phyloP scores from a whole-genome alignment of 2,797 vertebrate species.

The Micropoecilia bifurca region DNA sequence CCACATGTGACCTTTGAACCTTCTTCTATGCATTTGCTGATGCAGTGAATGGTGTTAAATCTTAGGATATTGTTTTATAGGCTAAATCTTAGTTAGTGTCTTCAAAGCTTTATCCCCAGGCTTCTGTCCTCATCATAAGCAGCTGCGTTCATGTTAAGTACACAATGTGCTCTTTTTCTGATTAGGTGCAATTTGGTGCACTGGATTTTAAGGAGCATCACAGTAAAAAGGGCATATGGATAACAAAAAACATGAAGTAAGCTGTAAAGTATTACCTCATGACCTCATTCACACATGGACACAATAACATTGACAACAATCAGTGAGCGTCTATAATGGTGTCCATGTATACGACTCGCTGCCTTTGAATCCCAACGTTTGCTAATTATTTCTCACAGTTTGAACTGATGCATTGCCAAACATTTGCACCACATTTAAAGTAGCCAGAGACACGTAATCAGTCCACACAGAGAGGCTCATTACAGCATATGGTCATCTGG shows the following conservation, averaged over 20 bases:
- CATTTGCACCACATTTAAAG: constrained; percentile 39
- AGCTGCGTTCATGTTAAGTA: neutral
- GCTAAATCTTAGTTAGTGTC: neutral
- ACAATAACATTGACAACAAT: constrained; percentile 50
- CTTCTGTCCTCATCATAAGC: neutral
- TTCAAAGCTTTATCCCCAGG: neutral
- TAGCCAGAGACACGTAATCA: constrained; percentile 32
- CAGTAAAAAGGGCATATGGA: neutral
- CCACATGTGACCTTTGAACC: neutral
- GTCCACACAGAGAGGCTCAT: constrained; percentile 10
- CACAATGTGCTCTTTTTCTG: neutral
- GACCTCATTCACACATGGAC: constrained; percentile 77
- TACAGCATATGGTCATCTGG: constrained; percentile 9
- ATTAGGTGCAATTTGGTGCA: neutral
- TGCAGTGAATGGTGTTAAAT: neutral
- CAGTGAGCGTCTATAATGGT: constrained; percentile 7
- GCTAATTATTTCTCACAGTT: constrained; percentile 50
- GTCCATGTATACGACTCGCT: constrained; percentile 47
- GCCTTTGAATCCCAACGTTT: constrained; percentile 59
- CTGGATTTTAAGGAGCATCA: neutral
- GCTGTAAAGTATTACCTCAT: constrained; percentile 51
- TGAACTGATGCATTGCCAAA: constrained; percentile 24
- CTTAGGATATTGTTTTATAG: neutral
- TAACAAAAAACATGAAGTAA: constrained; percentile 33
- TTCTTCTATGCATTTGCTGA: neutral